Base-by-base conservation (phyloP, 2,888 invertebrate genomes). In the Plagodis dolabraria region DNA sequence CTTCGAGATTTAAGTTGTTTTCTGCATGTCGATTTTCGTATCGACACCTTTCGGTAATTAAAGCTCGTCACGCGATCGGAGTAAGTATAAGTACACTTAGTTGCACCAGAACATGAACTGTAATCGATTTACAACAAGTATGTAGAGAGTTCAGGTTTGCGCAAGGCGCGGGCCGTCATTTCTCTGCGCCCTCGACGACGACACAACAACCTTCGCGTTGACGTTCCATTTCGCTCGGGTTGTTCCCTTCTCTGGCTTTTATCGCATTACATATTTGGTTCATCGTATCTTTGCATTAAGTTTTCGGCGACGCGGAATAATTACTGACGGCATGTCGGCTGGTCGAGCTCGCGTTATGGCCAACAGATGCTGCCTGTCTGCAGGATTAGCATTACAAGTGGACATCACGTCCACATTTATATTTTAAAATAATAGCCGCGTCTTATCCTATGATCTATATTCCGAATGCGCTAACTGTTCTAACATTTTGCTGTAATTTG, bases 11-110 rank as follows among this genome's bases (percentile, higher is more conserved):
- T 79, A 80, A 83, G 78, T 82, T 73, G 76, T 80, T 80, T 75
- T 80, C 78, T 78, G 81, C 80, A 78, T 74, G 82, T 77, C 75
- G 83, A 85, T 92, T 90, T 88, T 87, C 87, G 84, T 83, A 88
- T 91, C 89, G 88, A 91, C 92, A 92, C 91, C 89, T 90, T 75
- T 70, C 53, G 74, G 81, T 88, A 92, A 92, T 91, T 91, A 90
- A 86, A 76, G 80, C 76, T 73, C 81, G 86, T 87, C 92, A 92
- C 89, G 91, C 90, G 85, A 90, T 83, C 83, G 75, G 72, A 66
- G 76, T 76, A 80, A 51, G 54, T 52, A 48, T 35, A 51, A 48
- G 47, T 56, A 42, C 53, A 50, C 76, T 75, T 77, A 83, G 61
- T 65, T 60, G 61, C 60, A 49, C 76, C 82, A 80, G 79, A 86